Conservation (phyloP, 2,888 invertebrate species). For the Napeogenes inachia region DNA sequence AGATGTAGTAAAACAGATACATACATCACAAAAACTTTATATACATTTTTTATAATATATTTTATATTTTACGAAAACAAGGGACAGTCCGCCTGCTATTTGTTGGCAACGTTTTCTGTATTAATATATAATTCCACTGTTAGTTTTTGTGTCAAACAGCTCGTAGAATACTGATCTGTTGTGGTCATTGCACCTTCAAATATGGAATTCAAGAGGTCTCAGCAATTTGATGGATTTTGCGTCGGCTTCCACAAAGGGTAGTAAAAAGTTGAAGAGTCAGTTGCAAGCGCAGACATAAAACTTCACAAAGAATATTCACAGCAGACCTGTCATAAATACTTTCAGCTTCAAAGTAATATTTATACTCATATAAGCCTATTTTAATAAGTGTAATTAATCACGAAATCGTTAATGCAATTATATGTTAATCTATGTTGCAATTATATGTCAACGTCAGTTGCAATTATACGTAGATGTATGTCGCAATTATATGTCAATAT, state of each 20-base stretch:
- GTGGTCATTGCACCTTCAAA: conserved; percentile 15
- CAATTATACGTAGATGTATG: too few relatives aligned
- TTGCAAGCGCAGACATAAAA: conserved; percentile 13
- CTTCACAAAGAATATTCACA: not conserved
- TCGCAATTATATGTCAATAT: too few relatives aligned
- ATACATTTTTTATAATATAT: too few relatives aligned
- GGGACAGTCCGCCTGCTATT: too few relatives aligned
- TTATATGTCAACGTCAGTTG: too few relatives aligned
- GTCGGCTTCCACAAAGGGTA: conserved; percentile 27
- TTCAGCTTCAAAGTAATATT: not conserved
- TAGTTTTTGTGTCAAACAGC: not conserved
- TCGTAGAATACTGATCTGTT: conserved; percentile 1
- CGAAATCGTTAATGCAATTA: too few relatives aligned
- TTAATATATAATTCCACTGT: not conserved
- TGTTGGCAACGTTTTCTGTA: not conserved
- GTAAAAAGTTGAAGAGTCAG: conserved; percentile 30
- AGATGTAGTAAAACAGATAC: too few relatives aligned
- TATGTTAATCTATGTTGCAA: too few relatives aligned
- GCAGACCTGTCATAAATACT: not conserved
- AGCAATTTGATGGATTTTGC: conserved; percentile 24
- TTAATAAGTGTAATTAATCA: too few relatives aligned
- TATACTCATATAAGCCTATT: not conserved
- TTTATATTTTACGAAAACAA: too few relatives aligned
- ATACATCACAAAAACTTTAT: too few relatives aligned
- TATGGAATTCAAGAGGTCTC: conserved; percentile 19